phyloP scores from a whole-genome alignment of 2,888 invertebrate genomes.

The Epinotia demarniana region DNA sequence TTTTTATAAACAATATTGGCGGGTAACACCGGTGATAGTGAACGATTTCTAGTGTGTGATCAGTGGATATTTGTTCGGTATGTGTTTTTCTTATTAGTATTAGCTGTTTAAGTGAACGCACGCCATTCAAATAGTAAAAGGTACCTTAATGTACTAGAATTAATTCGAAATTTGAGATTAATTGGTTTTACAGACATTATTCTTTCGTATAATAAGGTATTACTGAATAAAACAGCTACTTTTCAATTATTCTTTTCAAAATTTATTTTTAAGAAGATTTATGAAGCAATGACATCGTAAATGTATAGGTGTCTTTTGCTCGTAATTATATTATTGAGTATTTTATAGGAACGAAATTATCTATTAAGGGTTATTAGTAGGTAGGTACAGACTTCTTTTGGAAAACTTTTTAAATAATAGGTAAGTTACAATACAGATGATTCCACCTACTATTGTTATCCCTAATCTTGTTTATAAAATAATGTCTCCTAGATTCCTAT shows the following conservation, averaged over 20 bases:
- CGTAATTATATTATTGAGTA: no score
- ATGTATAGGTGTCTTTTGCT: no score
- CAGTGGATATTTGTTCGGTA: constrained; percentile 51
- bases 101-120: not conserved
- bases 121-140: not conserved
- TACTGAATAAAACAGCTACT: no score
- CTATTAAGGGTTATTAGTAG: not conserved
- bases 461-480: no score
- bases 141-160: not conserved
- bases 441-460: no score
- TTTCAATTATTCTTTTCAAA: no score
- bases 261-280: no score
- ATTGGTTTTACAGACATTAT: not conserved
- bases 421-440: no score
- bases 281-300: no score
- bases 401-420: not conserved
- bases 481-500: no score
- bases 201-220: not conserved
- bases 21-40: constrained; percentile 48
- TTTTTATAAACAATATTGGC: constrained; percentile 48
- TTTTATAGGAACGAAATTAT: no score
- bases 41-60: constrained; percentile 52
- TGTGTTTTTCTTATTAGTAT: constrained; percentile 35
- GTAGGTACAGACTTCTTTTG: not conserved
- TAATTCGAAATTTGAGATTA: not conserved